Conservation (phyloP, 2,888 invertebrate genomes). For the Tuta absoluta region DNA sequence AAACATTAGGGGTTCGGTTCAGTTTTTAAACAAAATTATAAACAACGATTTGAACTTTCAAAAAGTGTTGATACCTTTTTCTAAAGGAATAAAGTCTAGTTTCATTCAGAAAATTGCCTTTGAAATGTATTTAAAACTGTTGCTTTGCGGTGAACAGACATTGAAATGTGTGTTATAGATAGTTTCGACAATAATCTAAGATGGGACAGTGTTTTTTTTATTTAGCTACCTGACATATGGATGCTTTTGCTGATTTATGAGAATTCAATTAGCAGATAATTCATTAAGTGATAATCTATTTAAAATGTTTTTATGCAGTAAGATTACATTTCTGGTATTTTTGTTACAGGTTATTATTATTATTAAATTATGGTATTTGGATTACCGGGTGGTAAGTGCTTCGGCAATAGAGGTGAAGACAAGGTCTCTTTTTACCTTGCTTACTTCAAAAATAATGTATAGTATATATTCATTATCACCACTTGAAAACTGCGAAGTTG, state of each 20-base stretch:
- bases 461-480: too few relatives aligned
- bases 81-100: background rate
- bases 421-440: too few relatives aligned
- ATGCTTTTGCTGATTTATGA: slow-evolving; percentile 6
- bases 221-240: slow-evolving; percentile 1
- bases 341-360: slow-evolving; percentile 19
- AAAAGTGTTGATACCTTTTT: background rate
- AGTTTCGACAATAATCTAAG: slow-evolving; percentile 15
- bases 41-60: background rate
- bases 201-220: slow-evolving; percentile 12
- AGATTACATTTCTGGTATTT: slow-evolving; percentile 8
- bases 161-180: slow-evolving; percentile 16
- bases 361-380: background rate
- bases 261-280: slow-evolving; percentile 3
- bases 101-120: background rate
- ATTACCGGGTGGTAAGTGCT: background rate
- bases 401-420: too few relatives aligned
- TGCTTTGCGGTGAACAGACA: background rate
- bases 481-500: too few relatives aligned
- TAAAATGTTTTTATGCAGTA: background rate
- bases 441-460: too few relatives aligned
- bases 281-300: background rate
- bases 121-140: background rate
- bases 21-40: slow-evolving; percentile 32
- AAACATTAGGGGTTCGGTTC: slow-evolving; percentile 42